Percentiles rank a stretch among this genome's conserved stretches.
Conservation (phyloP, 1,140 invertebrate species). For the Pomacea maculata region DNA sequence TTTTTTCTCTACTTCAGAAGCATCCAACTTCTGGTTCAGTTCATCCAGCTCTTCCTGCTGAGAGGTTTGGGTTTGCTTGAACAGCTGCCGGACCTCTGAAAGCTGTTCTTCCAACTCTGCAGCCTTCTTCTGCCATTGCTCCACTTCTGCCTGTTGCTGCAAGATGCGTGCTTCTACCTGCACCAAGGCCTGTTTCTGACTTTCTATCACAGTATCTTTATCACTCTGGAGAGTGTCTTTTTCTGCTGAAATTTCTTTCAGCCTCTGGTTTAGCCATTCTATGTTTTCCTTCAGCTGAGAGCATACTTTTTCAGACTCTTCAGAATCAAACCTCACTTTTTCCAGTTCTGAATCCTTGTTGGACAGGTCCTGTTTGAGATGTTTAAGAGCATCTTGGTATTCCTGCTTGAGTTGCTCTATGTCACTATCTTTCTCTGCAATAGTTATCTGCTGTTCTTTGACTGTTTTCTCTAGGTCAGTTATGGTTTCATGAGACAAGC, state of each 20-base stretch:
- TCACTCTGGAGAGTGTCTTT: conserved; percentile 13
- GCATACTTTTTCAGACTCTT: conserved; percentile 51
- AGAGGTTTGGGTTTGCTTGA: conserved; percentile 12
- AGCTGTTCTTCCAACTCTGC: conserved; percentile 23
- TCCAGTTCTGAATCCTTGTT: conserved; percentile 4
- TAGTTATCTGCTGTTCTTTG: conserved; percentile 31
- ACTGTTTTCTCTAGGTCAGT: conserved; percentile 50
- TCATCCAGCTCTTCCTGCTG: conserved; percentile 11
- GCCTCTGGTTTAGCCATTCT: conserved; percentile 34
- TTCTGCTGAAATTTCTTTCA: conserved; percentile 29
- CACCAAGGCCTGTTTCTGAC: conserved; percentile 19
- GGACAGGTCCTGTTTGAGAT: conserved; percentile 8
- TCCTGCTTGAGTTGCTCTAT: conserved; percentile 18
- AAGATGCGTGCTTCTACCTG: conserved; percentile 9
- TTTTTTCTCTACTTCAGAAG: conserved; percentile 30
- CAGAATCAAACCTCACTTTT: conserved; percentile 34
- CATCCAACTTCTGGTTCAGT: neutral
- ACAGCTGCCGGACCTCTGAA: neutral
- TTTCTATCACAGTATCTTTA: conserved; percentile 27
- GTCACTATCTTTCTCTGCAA: conserved; percentile 29
- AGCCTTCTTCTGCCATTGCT: conserved; percentile 29
- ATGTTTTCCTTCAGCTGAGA: conserved; percentile 48
- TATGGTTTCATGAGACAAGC: conserved; percentile 41
- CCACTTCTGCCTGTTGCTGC: conserved; percentile 17
- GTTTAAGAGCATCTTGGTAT: neutral